Conservation (phyloP, 2,113 vertebrate species). For the Anhinga rufa region DNA sequence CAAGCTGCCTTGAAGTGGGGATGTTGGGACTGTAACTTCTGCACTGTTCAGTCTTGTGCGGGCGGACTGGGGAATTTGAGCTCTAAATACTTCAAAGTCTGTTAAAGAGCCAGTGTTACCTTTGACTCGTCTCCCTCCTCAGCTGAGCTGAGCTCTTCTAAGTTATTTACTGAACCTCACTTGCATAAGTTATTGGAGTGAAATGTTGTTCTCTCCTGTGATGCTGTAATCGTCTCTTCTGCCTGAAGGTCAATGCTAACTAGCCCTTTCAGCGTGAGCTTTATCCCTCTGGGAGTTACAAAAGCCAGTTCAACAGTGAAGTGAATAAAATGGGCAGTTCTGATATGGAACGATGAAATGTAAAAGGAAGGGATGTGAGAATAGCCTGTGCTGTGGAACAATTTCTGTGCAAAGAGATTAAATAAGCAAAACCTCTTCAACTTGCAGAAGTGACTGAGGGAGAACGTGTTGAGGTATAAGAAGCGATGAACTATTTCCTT, state of each 20-base stretch:
- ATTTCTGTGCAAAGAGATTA: neutral
- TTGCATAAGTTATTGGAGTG: neutral
- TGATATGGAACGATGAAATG: neutral
- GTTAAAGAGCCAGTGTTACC: neutral
- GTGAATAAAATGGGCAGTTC: neutral
- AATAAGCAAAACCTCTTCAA: neutral
- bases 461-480: neutral
- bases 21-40: neutral
- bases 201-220: neutral
- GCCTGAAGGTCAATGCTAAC: neutral
- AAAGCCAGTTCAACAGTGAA: neutral
- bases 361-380: neutral
- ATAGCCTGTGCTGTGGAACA: neutral
- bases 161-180: neutral
- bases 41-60: neutral
- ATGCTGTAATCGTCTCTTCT: neutral
- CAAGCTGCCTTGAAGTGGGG: neutral
- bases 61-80: neutral
- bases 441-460: neutral
- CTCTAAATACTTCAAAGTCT: neutral
- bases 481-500: neutral
- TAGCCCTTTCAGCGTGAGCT: neutral
- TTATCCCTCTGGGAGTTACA: neutral
- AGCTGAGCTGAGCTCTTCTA: neutral
- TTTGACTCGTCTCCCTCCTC: neutral